Percentiles rank a stretch among this genome's conserved stretches.
phyloP scores from a whole-genome alignment of 2,888 invertebrate genomes.

The Leuctra nigra region DNA sequence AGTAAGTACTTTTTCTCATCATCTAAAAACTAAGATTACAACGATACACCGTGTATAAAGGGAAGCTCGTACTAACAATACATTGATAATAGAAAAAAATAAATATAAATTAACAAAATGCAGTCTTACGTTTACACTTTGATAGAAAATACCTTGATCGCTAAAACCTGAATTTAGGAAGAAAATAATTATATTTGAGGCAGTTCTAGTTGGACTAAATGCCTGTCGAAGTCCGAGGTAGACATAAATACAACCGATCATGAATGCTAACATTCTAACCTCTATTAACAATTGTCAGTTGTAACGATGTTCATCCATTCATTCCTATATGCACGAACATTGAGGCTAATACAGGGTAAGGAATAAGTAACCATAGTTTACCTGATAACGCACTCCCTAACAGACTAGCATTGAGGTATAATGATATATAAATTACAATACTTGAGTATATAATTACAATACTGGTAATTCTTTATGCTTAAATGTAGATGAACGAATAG shows the following conservation, averaged over 20 bases:
- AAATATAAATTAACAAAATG: slow-evolving; percentile 2
- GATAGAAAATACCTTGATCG: slow-evolving; percentile 7
- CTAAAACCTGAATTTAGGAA: slow-evolving; percentile 5
- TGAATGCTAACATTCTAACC: too few relatives aligned
- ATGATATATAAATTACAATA: not conserved
- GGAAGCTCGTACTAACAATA: slow-evolving; percentile 15
- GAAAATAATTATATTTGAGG: too few relatives aligned
- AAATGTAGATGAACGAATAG: too few relatives aligned
- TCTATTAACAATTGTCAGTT: too few relatives aligned
- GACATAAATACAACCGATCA: too few relatives aligned
- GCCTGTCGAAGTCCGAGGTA: too few relatives aligned
- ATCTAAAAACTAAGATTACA: slow-evolving; percentile 8
- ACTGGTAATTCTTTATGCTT: too few relatives aligned
- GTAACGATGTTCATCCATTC: too few relatives aligned
- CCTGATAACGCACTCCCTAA: not conserved
- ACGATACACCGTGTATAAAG: slow-evolving; percentile 12
- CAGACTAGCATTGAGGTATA: slow-evolving; percentile 19
- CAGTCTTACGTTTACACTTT: slow-evolving; percentile 12
- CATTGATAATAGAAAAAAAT: not conserved
- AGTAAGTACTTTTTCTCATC: too few relatives aligned
- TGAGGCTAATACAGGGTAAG: too few relatives aligned
- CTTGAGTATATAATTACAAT: not conserved
- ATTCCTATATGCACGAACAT: too few relatives aligned
- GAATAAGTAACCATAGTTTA: not conserved
- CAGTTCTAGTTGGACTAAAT: too few relatives aligned